Evolutionary conservation across 2,113 vertebrate species (phyloP), one percentile per base, ranked within the genome.

Genomic region (Ictalurus furcatus): DNA sequence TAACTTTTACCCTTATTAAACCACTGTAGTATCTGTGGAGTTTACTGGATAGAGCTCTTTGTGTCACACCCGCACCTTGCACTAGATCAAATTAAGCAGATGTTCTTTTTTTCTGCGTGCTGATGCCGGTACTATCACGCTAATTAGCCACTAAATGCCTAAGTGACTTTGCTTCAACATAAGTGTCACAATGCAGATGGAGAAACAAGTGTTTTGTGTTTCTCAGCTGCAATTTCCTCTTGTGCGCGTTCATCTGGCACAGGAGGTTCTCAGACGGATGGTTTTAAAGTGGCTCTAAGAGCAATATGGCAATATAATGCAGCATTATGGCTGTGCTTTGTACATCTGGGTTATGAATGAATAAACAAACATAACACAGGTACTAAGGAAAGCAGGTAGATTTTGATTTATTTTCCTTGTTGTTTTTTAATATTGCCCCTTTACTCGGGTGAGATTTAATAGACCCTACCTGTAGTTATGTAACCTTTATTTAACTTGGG

Each of bases 61-160:
- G 84, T 79, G 61, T 58, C 88, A 59, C 52, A n/a, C 54, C 84
- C 30, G 84, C 74, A 89, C 74, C 83, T 85, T 85, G 54, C 84
- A 73, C 88, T 80, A 65, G 28, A 81, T 89, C 76, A 65, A 59
- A n/a, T 89, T 59, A 78, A 83, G 76, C 88, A 89, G 87, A 89
- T 91, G 88, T 89, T 89, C 88, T 85, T 44, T 48, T 52, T 67
- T 48, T 34, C 61, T 6, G 84, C 19, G 17, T 54, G 84, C 54
- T 78, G 76, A 83, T 84, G 76, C 85, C 67, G 76, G 69, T 44
- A 44, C 48, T 59, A 63, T 85, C 58, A 79, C 54, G 59, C 79
- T 89, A 88, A 89, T 65, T 89, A 76, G 56, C n/a, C 88, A 87
- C 83, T 89, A 83, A 89, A 89, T 25, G 63, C 86, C 88, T 73